Evolutionary conservation across 2,797 vertebrate genomes (phyloP).

Genomic region (Enteromius fasciolatus): DNA sequence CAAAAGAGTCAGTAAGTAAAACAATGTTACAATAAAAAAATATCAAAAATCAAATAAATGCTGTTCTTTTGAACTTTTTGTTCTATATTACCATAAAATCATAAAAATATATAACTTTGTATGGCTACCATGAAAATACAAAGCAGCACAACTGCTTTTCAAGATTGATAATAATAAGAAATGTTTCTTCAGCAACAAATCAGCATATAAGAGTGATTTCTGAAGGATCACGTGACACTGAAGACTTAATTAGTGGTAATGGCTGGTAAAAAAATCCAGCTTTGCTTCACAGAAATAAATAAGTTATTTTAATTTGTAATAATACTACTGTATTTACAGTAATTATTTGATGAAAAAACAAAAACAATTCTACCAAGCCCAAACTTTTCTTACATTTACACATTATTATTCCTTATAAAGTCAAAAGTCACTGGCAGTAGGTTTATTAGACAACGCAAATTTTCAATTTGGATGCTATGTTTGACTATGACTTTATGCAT

Average conservation of each 20-base stretch:
- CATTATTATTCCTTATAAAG: neutral
- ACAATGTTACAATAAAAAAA: too few relatives aligned
- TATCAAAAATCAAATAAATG: neutral
- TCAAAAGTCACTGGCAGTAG: neutral
- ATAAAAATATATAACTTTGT: neutral
- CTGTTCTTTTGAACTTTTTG: neutral
- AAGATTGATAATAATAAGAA: neutral
- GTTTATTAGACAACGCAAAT: neutral
- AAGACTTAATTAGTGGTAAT: neutral
- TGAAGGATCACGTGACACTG: neutral
- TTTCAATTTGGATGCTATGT: neutral
- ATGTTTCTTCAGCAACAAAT: neutral
- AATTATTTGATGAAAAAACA: neutral
- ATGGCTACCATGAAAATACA: neutral
- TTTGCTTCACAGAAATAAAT: neutral
- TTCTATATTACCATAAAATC: neutral
- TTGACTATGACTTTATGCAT: slow-evolving; percentile 10
- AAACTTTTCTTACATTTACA: neutral
- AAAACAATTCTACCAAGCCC: too few relatives aligned
- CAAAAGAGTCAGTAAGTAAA: neutral
- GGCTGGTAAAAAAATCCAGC: neutral
- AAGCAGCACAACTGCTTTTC: neutral
- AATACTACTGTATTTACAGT: neutral
- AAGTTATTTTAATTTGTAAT: neutral
- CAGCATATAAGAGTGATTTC: neutral